phyloP scores from a whole-genome alignment of 2,797 vertebrate species.

The Protonibea diacanthus region DNA sequence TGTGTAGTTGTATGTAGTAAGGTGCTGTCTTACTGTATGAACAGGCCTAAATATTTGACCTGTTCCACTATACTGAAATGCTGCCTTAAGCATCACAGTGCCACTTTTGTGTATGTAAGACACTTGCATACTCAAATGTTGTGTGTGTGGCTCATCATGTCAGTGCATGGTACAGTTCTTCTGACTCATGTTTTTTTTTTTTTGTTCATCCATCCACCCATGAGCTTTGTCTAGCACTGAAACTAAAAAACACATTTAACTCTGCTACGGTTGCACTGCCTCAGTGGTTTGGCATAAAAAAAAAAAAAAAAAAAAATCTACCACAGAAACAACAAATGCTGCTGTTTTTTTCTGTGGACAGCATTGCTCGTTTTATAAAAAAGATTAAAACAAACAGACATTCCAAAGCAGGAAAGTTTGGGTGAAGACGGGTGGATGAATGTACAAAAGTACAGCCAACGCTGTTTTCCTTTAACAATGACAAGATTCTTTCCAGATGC shows the following conservation, averaged over 20 bases:
- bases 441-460: background rate
- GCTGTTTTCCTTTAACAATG: background rate
- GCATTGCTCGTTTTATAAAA: background rate
- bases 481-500: background rate
- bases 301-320: background rate
- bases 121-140: background rate
- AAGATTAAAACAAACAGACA: background rate
- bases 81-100: background rate
- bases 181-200: background rate
- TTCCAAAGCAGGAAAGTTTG: background rate
- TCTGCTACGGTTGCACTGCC: background rate
- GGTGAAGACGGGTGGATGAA: background rate
- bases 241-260: constrained; percentile 11
- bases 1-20: background rate
- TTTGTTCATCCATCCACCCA: background rate
- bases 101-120: background rate
- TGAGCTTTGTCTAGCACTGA: background rate
- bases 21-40: background rate
- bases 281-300: constrained; percentile 1
- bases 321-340: constrained; percentile 2
- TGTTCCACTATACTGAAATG: background rate
- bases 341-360: background rate
- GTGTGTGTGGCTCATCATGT: background rate
- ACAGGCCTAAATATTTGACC: background rate
- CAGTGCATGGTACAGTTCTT: background rate